Percentiles rank a stretch among this genome's conserved stretches.
phyloP scores from a whole-genome alignment of 2,888 invertebrate genomes.

The Lacanobia wlatinum region DNA sequence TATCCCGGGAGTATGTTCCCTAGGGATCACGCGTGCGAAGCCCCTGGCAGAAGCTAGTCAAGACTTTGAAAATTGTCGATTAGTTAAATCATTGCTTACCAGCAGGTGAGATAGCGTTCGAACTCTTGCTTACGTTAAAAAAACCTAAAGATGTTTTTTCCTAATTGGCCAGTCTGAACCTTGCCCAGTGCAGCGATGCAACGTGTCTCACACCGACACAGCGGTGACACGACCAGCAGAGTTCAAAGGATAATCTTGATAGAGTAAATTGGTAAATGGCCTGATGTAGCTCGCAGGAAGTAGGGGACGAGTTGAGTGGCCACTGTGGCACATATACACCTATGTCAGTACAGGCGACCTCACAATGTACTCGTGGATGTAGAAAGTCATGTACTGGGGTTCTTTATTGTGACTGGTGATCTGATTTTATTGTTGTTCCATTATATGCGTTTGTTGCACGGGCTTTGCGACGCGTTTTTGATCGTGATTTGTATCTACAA shows the following conservation, averaged over 20 bases:
- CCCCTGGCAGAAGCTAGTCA: too few relatives aligned
- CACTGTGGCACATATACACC: slow-evolving; percentile 43
- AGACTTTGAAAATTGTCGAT: too few relatives aligned
- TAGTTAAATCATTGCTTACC: too few relatives aligned
- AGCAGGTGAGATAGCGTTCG: too few relatives aligned
- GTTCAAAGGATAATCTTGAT: slow-evolving; percentile 74
- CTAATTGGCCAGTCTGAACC: slow-evolving; percentile 21
- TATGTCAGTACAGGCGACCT: slow-evolving; percentile 28
- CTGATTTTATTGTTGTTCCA: slow-evolving; percentile 8
- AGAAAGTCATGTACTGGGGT: slow-evolving; percentile 42
- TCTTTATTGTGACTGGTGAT: slow-evolving; percentile 6
- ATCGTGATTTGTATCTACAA: background rate
- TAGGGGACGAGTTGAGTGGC: slow-evolving; percentile 75
- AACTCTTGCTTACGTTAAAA: background rate
- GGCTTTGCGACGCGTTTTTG: background rate
- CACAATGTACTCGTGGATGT: slow-evolving; percentile 20
- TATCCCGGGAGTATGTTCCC: too few relatives aligned
- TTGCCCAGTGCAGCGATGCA: slow-evolving; percentile 50
- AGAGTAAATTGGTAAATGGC: slow-evolving; percentile 84
- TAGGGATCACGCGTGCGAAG: too few relatives aligned
- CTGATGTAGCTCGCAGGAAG: slow-evolving; percentile 78
- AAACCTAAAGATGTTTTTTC: background rate
- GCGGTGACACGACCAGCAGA: slow-evolving; percentile 57
- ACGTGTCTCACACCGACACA: slow-evolving; percentile 49
- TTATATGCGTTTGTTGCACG: slow-evolving; percentile 26